phyloP scores from a whole-genome alignment of 1,140 invertebrate genomes.

The Nasonia giraulti region DNA sequence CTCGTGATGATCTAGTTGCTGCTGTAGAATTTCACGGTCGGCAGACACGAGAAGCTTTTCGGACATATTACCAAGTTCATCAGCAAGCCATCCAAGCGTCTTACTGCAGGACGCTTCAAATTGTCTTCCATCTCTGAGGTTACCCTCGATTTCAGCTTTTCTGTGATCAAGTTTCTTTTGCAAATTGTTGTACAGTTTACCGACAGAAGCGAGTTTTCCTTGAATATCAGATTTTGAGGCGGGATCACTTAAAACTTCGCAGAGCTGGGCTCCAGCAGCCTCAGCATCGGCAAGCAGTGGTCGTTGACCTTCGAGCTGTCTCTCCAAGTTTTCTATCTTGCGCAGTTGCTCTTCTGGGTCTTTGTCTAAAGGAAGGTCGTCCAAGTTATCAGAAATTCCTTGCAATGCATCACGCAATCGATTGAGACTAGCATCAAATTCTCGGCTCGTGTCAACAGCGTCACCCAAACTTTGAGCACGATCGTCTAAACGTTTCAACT shows the following conservation, averaged over 20 bases:
- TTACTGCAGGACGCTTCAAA: conserved; percentile 90
- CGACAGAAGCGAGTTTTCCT: conserved; percentile 87
- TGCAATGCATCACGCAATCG: conserved; percentile 88
- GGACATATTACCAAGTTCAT: conserved; percentile 83
- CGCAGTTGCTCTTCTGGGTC: conserved; percentile 91
- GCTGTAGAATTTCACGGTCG: conserved; percentile 86
- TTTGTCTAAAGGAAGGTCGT: conserved; percentile 86
- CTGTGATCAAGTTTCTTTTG: conserved; percentile 92
- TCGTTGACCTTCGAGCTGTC: conserved; percentile 90
- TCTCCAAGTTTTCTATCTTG: conserved; percentile 89
- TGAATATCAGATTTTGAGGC: conserved; percentile 93
- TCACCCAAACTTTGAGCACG: conserved; percentile 89
- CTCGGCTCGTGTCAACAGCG: conserved; percentile 90
- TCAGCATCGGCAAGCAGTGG: conserved; percentile 91
- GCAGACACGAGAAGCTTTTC: conserved; percentile 90
- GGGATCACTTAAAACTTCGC: conserved; percentile 92
- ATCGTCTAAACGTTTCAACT: conserved; percentile 86
- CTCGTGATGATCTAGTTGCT: conserved; percentile 91
- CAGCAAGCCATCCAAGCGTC: conserved; percentile 90
- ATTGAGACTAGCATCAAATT: conserved; percentile 90
- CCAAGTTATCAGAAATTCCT: conserved; percentile 89
- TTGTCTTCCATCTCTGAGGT: conserved; percentile 87
- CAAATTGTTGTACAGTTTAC: conserved; percentile 88
- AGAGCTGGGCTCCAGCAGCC: conserved; percentile 88
- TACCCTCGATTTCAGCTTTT: conserved; percentile 92